phyloP scores from a whole-genome alignment of 2,113 vertebrate species.

The Ictidomys tridecemlineatus region DNA sequence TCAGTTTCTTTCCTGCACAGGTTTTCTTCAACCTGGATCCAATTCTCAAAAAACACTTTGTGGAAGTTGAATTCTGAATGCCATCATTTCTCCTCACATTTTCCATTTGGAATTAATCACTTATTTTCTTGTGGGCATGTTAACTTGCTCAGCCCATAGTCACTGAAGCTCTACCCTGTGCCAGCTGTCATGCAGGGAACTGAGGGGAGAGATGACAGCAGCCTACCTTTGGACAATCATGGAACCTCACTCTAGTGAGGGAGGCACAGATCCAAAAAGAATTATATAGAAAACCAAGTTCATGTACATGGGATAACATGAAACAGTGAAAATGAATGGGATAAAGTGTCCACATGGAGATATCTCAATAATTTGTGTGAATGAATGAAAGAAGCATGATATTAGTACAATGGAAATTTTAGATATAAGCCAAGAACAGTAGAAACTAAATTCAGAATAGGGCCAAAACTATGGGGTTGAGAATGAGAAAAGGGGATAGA shows the following conservation, averaged over 20 bases:
- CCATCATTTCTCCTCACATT: background rate
- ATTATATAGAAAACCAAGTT: background rate
- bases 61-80: background rate
- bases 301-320: background rate
- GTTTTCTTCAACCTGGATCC: background rate
- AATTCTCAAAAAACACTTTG: background rate
- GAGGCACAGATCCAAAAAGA: background rate
- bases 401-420: background rate
- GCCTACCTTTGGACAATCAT: background rate
- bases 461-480: background rate
- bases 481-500: background rate
- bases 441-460: background rate
- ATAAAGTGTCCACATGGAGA: background rate
- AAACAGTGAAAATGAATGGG: background rate
- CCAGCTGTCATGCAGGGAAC: rapidly evolving
- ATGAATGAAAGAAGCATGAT: background rate
- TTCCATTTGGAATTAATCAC: background rate
- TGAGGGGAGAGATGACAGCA: background rate
- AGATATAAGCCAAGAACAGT: background rate
- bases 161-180: background rate
- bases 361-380: background rate
- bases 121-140: background rate
- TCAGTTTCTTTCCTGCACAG: background rate
- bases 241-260: background rate
- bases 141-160: background rate